These are phyloP conservation scores for Rhynchonycteris naso DNA, from an alignment of 2,797 vertebrate species.

Conservation along the genomic window DNA sequence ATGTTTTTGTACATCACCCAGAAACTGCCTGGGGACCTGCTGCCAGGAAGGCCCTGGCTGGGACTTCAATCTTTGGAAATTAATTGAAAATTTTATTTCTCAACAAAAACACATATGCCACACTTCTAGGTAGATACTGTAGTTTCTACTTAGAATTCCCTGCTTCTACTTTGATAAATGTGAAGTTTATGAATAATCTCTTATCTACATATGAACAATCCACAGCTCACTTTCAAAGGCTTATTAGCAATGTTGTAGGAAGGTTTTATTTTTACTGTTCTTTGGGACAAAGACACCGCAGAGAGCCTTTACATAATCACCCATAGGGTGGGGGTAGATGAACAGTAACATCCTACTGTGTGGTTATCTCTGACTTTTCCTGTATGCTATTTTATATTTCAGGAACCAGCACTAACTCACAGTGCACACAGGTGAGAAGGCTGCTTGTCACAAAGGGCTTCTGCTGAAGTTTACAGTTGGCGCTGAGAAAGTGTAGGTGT, in stretches of 20 bases:
- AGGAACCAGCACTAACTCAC: neutral
- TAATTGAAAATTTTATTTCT: conserved; percentile 50
- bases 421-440: neutral
- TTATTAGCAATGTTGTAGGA: neutral
- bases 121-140: neutral
- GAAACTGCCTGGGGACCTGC: conserved; percentile 23
- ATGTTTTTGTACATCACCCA: conserved; percentile 14
- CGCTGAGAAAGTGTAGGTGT: neutral
- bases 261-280: neutral
- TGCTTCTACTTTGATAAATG: neutral
- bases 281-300: neutral
- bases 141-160: neutral
- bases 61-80: conserved; percentile 48
- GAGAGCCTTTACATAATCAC: neutral
- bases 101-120: neutral
- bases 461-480: neutral
- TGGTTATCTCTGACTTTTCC: neutral
- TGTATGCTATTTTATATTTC: neutral
- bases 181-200: neutral
- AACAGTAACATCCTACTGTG: neutral
- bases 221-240: neutral
- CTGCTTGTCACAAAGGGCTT: neutral
- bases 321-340: too few relatives aligned
- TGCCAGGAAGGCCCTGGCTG: conserved; percentile 33
- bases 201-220: neutral